These are phyloP conservation scores for Unio pictorum DNA, from an alignment of 2,888 invertebrate genomes.

Conservation along the genomic window DNA sequence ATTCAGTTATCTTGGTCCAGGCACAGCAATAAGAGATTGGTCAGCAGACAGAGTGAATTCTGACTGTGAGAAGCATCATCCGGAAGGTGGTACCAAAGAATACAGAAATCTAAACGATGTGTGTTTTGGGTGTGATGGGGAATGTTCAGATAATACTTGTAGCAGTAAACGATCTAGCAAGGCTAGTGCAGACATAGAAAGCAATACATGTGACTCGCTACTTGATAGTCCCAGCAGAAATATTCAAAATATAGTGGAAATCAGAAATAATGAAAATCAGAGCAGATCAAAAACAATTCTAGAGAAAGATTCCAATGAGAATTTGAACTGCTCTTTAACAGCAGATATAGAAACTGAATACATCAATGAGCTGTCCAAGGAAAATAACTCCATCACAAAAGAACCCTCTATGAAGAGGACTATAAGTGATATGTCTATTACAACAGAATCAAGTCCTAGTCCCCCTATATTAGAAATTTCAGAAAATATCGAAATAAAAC, in stretches of 20 bases:
- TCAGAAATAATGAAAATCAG: slow-evolving; percentile 43
- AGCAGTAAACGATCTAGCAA: slow-evolving; percentile 46
- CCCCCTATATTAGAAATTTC: slow-evolving; percentile 18
- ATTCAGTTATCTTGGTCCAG: slow-evolving; percentile 62
- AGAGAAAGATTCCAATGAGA: slow-evolving; percentile 64
- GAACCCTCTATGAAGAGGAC: slow-evolving; percentile 30
- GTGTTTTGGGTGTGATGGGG: slow-evolving; percentile 69
- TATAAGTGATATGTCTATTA: slow-evolving; percentile 29
- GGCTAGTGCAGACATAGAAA: slow-evolving; percentile 59
- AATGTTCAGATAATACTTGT: slow-evolving; percentile 64
- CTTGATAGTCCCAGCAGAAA: slow-evolving; percentile 45
- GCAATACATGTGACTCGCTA: slow-evolving; percentile 55
- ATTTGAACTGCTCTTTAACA: slow-evolving; percentile 51
- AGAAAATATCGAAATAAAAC: slow-evolving; percentile 16
- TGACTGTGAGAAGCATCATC: slow-evolving; percentile 8
- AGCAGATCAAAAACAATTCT: slow-evolving; percentile 48
- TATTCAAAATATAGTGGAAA: slow-evolving; percentile 38
- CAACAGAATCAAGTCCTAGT: slow-evolving; percentile 22
- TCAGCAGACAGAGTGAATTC: slow-evolving; percentile 12
- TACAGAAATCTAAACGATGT: slow-evolving; percentile 66
- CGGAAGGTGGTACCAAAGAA: slow-evolving; percentile 21
- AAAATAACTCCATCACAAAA: slow-evolving; percentile 36
- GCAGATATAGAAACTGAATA: slow-evolving; percentile 21
- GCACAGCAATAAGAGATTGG: slow-evolving; percentile 58
- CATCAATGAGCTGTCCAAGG: slow-evolving; percentile 39